phyloP scores from a whole-genome alignment of 2,797 vertebrate species.

The Atherinosoma microstoma region DNA sequence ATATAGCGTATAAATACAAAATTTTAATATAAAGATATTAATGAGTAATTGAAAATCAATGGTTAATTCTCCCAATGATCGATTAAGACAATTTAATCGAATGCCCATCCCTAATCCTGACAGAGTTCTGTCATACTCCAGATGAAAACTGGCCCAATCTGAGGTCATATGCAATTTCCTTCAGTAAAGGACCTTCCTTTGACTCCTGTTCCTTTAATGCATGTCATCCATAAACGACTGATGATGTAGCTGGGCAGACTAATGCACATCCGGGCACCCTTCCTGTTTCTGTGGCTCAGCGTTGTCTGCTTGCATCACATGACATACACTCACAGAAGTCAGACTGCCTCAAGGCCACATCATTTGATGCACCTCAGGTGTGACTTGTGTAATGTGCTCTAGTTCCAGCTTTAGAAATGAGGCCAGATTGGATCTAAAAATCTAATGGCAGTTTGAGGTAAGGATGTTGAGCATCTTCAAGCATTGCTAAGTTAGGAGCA shows the following conservation, averaged over 20 bases:
- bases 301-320: conserved; percentile 34
- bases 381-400: neutral
- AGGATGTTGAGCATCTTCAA: conserved; percentile 4
- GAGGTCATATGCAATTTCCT: conserved; percentile 2
- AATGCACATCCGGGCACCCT: conserved; percentile 15
- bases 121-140: conserved; percentile 5
- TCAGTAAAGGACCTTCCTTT: neutral
- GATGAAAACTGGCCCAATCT: neutral
- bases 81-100: too few species aligned
- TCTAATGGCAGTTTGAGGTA: conserved; percentile 1
- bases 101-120: too few species aligned
- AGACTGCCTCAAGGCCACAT: conserved; percentile 8
- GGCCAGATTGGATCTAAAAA: conserved; percentile 2
- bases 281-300: neutral
- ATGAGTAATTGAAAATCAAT: too few species aligned
- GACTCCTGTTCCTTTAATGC: conserved; percentile 23
- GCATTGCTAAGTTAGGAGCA: conserved; percentile 3
- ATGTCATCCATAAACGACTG: conserved; percentile 23
- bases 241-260: conserved; percentile 9
- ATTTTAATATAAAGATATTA: too few species aligned
- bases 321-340: conserved; percentile 22
- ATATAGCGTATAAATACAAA: too few species aligned
- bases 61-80: too few species aligned
- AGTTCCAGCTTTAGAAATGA: conserved; percentile 5
- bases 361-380: conserved; percentile 27